Evolutionary conservation across 2,888 invertebrate genomes (phyloP), one percentile per base, ranked within the genome.

Genomic region (Dicranocentrus wangi): DNA sequence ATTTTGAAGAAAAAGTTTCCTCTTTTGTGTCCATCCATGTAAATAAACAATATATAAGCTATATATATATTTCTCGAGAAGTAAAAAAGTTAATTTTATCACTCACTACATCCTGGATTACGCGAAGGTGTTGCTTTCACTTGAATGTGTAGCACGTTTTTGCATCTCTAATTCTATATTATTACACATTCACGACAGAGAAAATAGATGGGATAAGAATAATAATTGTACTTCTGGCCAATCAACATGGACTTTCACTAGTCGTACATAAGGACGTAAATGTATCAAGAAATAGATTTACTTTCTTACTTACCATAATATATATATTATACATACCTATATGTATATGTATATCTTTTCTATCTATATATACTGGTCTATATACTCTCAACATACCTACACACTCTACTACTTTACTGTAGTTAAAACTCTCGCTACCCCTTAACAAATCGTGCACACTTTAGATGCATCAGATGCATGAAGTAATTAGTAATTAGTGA

Each of bases 221-320:
- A 75, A 69, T 80, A 73, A 73, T 73, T 25, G 7, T 73, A 53
- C 70, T 81, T 43, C 75, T 61, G 28, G 61, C 81, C 73, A 70
- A 81, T 73, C 68, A 70, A 81, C 69, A 81, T 81, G 81, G 81
- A 81, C 81, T 81, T 81, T 81, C 81, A 81, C 27, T 81, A 81
- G 70, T 65, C 7, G 55, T 60, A 60, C 13, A 15, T 17, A n/a
- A n/a, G 28, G 13, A 17, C 28, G 39, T 19, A 61, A 61, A 1
- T 61, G 28, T 47, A 47, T 21, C 21, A 23, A 55, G 5, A 25
- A 13, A 58, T 58, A 58, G 23, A 19, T 1, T 23, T 5, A 58
- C 23, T 58, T 58, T 58, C 58, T 8, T 58, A 58, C 58, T 32
- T 32, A 32, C 32, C n/a, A n/a, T n/a, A n/a, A n/a, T n/a, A n/a